Base-by-base conservation (phyloP, 2,888 invertebrate species). In the Crepidodera aurea region DNA sequence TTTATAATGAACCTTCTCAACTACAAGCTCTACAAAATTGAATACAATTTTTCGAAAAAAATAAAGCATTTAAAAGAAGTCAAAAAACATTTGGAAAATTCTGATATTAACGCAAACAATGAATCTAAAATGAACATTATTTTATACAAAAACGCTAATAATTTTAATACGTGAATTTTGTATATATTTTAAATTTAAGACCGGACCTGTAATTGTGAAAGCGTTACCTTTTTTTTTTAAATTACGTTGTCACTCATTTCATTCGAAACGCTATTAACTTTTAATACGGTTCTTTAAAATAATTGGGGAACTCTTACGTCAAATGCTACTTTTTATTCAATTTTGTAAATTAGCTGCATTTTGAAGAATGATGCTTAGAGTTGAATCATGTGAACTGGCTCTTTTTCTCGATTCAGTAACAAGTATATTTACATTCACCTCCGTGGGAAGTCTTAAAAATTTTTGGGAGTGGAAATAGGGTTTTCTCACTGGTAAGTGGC, bases 21-120 rank as follows among this genome's bases (percentile, higher is more conserved):
- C 19, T 75, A 74, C 57, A 77, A 76, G 72, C 70, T 74, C 40
- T 74, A 75, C 53, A 73, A 77, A 46, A 67, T 73, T 7, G 72
- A 72, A 27, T 72, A 73, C 56, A 64, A 70, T 5, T 78, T 73
- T n/a, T n/a, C n/a, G n/a, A n/a, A n/a, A n/a, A n/a, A n/a, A n/a
- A n/a, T n/a, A n/a, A n/a, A n/a, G n/a, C n/a, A n/a, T n/a, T n/a
- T n/a, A n/a, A n/a, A n/a, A n/a, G n/a, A n/a, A n/a, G n/a, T n/a
- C n/a, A n/a, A 71, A 56, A 69, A 73, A 13, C 65, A 65, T 5
- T 32, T 78, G 1, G 64, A 55, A 12, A 27, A 40, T 16, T 18
- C 39, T 0, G 48, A 71, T 7, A n/a, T 46, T 2, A 66, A 55
- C 8, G 57, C 56, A 22, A 48, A 58, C 29, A 66, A 68, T 4